Base-by-base conservation (phyloP, 2,888 invertebrate species). In the Zele albiditarsus region DNA sequence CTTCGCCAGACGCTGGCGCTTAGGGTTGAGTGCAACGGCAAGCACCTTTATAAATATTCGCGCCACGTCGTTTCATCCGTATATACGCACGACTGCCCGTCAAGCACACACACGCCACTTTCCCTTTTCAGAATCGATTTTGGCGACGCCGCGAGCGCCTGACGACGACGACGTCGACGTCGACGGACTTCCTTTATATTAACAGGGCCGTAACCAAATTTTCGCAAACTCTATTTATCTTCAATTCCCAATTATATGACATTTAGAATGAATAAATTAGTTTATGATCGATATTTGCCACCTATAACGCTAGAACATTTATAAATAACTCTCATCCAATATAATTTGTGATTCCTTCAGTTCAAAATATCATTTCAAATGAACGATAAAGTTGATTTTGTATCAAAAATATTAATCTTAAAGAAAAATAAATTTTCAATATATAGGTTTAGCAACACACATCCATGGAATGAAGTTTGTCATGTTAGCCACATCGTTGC, bases 101-200 rank as follows among this genome's bases (percentile, higher is more conserved):
- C 74, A 80, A 79, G 79, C 82, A 81, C 82, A 79, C 80, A 82
- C 81, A 80, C 80, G 81, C 80, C 81, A 85, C 87, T 87, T 87
- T 87, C 87, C 85, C 85, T 87, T 87, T 87, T 85, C 80, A 83
- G 82, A 85, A 87, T 87, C 86, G 87, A 87, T 87, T 85, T 85
- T 85, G 80, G 82, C 83, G 82, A 84, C 82, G 82, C 81, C 42
- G 73, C 27, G 38, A 58, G 58, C 58, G 58, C 27, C 38, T 38
- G 66, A 58, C 75, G 74, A 72, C 73, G 73, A 74, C 79, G 77
- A 69, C 80, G 69, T 82, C 20, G 79, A 82, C 83, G 80, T 79
- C 81, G 80, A 80, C 81, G 81, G 68, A 77, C 77, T 71, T 77
- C 75, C 77, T 58, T 74, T 72, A 77, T 73, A 69, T 38, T 20